Base-by-base conservation (phyloP, 2,888 invertebrate genomes). In the Acleris literana region DNA sequence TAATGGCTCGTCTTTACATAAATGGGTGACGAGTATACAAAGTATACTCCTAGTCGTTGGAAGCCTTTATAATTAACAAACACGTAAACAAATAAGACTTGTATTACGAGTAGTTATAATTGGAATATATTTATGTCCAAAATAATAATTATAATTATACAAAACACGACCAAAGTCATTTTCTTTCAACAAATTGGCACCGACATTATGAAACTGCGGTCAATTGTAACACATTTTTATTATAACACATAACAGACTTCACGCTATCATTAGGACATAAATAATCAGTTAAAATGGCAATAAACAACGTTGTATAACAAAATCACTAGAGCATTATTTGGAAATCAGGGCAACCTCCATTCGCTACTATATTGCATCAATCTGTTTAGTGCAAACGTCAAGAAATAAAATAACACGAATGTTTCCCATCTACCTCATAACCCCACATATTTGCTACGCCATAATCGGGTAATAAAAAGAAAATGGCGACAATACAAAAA, bases 401-500 rank as follows among this genome's bases (percentile, higher is more conserved):
- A 48, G 60, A 57, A 57, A 61, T 57, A 66, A 62, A 52, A 66
- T 66, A 65, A 65, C 63, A 61, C 60, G 46, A 55, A 52, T 46
- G 58, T 64, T 46, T 56, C 61, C 61, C 39, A 65, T 61, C 33
- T 61, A 66, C 57, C 61, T 56, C 61, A 66, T 62, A 66, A 48
- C 62, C 66, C 66, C 52, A 64, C 58, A 57, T 62, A 66, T 62
- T 66, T 57, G 44, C 62, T 52, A 44, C 57, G 49, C 53, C 52
- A 63, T 70, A 71, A 72, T 69, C 68, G 33, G 60, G 44, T 51
- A 64, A 64, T 64, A 67, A 62, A 56, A 59, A 53, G 48, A 68
- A 61, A 55, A 67, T 63, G 44, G 64, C 52, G 58, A 64, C 70
- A 72, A 70, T 51, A 69, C 67, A 68, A 74, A 70, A 71, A 72